Base-by-base conservation (phyloP, 2,113 vertebrate species). In the Cyprinodon brontotheroides region DNA sequence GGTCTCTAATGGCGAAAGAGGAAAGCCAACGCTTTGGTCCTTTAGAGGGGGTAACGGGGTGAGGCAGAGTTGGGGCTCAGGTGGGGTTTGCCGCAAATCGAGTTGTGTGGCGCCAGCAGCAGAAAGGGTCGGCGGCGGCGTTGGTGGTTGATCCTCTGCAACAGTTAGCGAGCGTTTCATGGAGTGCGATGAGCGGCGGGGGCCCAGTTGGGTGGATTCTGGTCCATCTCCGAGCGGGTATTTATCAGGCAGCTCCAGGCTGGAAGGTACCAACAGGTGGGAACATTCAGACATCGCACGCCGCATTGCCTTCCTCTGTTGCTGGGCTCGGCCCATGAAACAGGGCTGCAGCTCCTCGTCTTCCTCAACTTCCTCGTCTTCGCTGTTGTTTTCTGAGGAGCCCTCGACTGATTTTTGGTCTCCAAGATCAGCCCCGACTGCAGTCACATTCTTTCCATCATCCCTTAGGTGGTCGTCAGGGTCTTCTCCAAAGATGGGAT, bases 271-370 rank as follows among this genome's bases (percentile, higher is more conserved):
- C 0, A 95, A 96, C 75, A 98, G 93, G 87, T 96, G 98, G 36
- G 97, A 96, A 84, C 96, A 97, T 78, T 98, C 98, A 0, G 98
- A 99, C 95, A 99, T 96, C 0, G 98, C 97, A 37, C 97, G 94
- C 17, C 96, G 92, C 94, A 99, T 95, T 0, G 94, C 96, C 88
- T 97, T 97, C 81, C 97, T 94, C 88, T 96, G 97, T 68, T 95
- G 95, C 68, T 95, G 91, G 37, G 91, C 93, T 71, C 95, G 92
- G 61, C 91, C 85, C 94, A 95, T 41, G 77, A 93, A 1, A 59
- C 86, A 80, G 0, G 91, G 94, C 82, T 84, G 86, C 75, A 89
- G 78, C 68, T 94, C 87, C 6, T 83, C 86, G 2, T 91, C 89
- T 70, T 84, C 90, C 1, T 75, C 22, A 93, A 92, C 20, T 43